These are phyloP conservation scores for Phaethornis superciliosus DNA, from an alignment of 2,113 vertebrate species.

Conservation along the genomic window DNA sequence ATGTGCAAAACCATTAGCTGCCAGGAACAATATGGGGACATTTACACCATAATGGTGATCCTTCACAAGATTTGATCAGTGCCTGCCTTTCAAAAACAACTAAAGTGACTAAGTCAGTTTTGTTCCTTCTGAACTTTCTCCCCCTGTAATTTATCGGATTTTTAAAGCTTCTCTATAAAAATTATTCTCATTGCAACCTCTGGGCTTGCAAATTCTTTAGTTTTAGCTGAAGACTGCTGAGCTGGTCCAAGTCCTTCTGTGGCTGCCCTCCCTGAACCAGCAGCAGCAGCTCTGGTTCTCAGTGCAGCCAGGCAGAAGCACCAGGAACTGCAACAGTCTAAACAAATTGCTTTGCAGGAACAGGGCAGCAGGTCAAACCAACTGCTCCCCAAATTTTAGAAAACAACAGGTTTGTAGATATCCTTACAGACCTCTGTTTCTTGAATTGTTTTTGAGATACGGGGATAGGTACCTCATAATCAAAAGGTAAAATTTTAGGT, in stretches of 20 bases:
- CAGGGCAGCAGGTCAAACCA: background rate
- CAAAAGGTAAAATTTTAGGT: background rate
- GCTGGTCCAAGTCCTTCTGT: background rate
- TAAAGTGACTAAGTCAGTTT: background rate
- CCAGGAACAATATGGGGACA: background rate
- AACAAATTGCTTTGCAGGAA: background rate
- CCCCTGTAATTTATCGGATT: background rate
- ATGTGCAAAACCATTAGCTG: background rate
- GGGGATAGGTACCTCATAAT: background rate
- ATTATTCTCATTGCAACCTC: background rate
- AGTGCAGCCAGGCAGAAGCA: background rate
- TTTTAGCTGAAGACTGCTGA: background rate
- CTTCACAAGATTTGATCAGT: background rate
- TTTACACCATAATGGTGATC: background rate
- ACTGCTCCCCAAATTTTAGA: background rate
- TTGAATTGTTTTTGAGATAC: background rate
- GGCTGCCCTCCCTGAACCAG: background rate
- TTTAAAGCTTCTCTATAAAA: background rate
- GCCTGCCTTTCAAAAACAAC: background rate
- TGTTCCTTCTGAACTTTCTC: background rate
- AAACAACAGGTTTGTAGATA: background rate
- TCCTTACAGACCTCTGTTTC: background rate
- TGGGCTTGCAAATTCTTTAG: background rate
- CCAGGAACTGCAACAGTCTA: accelerated
- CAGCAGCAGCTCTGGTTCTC: background rate